Base-by-base conservation (phyloP, 2,888 invertebrate species). In the Theretra japonica region DNA sequence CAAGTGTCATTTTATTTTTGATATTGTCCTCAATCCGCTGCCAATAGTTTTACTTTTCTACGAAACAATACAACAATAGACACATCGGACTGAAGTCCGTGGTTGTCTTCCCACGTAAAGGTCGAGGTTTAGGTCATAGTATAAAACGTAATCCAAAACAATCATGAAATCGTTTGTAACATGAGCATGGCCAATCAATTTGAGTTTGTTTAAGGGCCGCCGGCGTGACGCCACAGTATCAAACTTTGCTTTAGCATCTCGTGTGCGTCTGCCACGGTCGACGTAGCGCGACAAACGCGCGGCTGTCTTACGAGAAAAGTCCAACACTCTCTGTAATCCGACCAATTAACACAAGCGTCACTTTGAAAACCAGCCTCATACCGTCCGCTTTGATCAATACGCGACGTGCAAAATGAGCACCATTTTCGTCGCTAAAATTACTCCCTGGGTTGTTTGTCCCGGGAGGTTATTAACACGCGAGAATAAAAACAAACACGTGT, bases 281-380 rank as follows among this genome's bases (percentile, higher is more conserved):
- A 69, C 69, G 69, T 57, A 58, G 69, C 73, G 77, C 79, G 80
- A 82, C 85, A 80, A 79, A 80, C 76, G 78, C 74, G 75, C 78
- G 80, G 82, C 80, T 79, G 77, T 77, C 77, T 58, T 77, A 21
- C 62, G 41, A 65, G 41, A 65, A 65, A 65, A 65, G 33, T 65
- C 62, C 80, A 76, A 79, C 80, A 82, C 80, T 79, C 81, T 84
- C 86, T 83, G 89, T 88, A 90, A 90, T 88, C 85, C 80, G 85
- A 90, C 86, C 88, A 91, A 93, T 93, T 90, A 92, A 89, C 88
- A 86, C 79, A 80, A 79, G 80, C 85, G 91, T 91, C 92, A 89
- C 82, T 88, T 88, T 82, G 85, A 84, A 82, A 84, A 87, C 82
- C 87, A 80, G 79, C 79, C 81, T 80, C 80, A 80, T 81, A 82